phyloP scores from a whole-genome alignment of 2,113 vertebrate genomes.

The Lepus europaeus region DNA sequence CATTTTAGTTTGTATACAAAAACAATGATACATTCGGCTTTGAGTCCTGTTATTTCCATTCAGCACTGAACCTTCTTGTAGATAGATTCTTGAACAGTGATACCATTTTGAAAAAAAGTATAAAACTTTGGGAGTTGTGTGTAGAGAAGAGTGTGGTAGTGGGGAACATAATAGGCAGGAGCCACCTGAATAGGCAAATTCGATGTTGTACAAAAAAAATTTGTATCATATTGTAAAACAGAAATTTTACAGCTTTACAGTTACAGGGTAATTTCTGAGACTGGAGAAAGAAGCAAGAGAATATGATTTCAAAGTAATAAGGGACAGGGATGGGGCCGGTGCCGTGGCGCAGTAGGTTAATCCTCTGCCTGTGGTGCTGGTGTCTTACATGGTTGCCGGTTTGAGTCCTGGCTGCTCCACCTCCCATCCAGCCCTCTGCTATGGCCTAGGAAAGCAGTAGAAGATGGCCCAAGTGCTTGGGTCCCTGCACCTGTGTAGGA shows the following conservation, averaged over 20 bases:
- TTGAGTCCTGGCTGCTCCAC: no score
- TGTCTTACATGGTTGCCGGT: no score
- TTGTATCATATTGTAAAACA: neutral
- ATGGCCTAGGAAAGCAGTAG: no score
- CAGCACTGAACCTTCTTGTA: neutral
- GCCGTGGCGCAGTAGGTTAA: no score
- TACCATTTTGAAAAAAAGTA: slow-evolving; percentile 6
- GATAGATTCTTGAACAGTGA: neutral
- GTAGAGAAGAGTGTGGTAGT: neutral
- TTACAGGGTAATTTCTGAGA: neutral
- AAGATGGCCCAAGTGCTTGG: no score
- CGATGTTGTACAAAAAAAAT: neutral
- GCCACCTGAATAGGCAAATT: neutral
- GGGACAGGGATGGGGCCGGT: no score
- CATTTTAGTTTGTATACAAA: slow-evolving; percentile 25
- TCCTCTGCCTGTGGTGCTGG: no score
- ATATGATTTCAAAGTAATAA: neutral
- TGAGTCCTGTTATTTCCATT: neutral
- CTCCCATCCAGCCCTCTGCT: no score
- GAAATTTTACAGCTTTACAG: neutral
- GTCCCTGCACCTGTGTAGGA: no score
- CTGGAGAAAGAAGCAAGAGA: neutral
- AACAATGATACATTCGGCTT: slow-evolving; percentile 36
- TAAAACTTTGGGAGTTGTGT: slow-evolving; percentile 1
- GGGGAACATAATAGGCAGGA: neutral